phyloP scores from a whole-genome alignment of 2,113 vertebrate genomes.

The Nerophis ophidion region DNA sequence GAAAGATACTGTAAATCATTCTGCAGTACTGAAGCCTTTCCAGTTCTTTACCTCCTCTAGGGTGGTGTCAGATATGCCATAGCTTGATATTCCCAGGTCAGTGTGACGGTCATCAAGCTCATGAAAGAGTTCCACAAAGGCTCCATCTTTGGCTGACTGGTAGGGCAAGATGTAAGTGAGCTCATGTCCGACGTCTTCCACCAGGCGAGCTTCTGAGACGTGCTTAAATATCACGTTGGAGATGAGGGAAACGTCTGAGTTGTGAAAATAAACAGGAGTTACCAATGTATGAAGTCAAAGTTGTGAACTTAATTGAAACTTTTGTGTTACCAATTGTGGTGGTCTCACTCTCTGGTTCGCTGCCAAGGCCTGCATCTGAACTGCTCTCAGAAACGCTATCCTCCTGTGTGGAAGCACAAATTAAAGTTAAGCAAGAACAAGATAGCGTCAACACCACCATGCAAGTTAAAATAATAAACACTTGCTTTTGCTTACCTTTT shows the following conservation, averaged over 20 bases:
- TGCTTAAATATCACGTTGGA: conserved; percentile 94
- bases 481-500: conserved; percentile 49
- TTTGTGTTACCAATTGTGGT: conserved; percentile 83
- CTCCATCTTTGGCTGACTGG: conserved; percentile 90
- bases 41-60: conserved; percentile 82
- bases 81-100: conserved; percentile 94
- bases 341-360: conserved; percentile 98
- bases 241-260: conserved; percentile 89
- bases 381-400: conserved; percentile 96
- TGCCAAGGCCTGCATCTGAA: conserved; percentile 94
- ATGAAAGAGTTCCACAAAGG: conserved; percentile 95
- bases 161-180: conserved; percentile 90
- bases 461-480: background rate
- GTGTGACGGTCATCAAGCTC: conserved; percentile 94
- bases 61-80: conserved; percentile 95
- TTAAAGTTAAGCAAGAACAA: background rate
- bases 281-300: background rate
- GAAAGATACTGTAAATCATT: no score
- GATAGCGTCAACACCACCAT: background rate
- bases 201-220: conserved; percentile 84
- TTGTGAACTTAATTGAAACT: background rate
- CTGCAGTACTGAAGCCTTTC: no score
- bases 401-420: conserved; percentile 72
- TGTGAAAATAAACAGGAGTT: background rate
- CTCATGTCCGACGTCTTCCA: conserved; percentile 95